Base-by-base conservation (phyloP, 2,113 vertebrate genomes). In the Rhombomys opimus region DNA sequence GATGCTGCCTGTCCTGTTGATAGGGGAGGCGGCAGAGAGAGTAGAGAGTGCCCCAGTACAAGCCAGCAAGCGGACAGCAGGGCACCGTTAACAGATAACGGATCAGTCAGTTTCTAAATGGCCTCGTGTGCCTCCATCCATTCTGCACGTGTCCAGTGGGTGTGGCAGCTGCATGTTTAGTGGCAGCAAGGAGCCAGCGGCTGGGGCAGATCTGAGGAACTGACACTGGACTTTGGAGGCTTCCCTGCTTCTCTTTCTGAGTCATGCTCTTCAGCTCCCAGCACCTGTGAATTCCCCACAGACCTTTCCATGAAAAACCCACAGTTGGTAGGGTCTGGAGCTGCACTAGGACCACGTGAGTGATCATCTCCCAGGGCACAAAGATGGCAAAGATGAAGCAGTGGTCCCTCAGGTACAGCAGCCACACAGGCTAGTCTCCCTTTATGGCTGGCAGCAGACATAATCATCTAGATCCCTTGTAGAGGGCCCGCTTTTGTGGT, bases 51-150 rank as follows among this genome's bases (percentile, higher is more conserved):
- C 87, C 78, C 75, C 52, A 59, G 27, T 59, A 54, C 75, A 22
- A 85, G 63, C 27, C 46, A 46, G 52, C 5, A 52, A 52, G 35
- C 20, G 11, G 67, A 86, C 11, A 91, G 67, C 89, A 82, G 67
- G 75, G 72, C 35, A 61, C 38, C 13, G 17, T 35, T 11, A 50
- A 35, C 78, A 90, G 80, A 78, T 73, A 78, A 89, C 8, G 35
- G 22, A 81, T 54, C 23, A 78, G 72, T 87, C 81, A 50, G 32
- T 20, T 86, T 57, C 25, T 54, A n/a, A 84, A 63, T 73, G 57
- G 80, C n/a, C 96, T 89, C 89, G 35, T 91, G 68, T 12, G 63
- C 7, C 41, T 94, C 73, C 5, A 80, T 97, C 68, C 92, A 84
- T 87, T 89, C 38, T 65, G 30, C 2, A 3, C 65, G 65, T 67